Evolutionary conservation across 2,888 invertebrate genomes (phyloP), one percentile per base, ranked within the genome.

Genomic region (Beris chalybata): DNA sequence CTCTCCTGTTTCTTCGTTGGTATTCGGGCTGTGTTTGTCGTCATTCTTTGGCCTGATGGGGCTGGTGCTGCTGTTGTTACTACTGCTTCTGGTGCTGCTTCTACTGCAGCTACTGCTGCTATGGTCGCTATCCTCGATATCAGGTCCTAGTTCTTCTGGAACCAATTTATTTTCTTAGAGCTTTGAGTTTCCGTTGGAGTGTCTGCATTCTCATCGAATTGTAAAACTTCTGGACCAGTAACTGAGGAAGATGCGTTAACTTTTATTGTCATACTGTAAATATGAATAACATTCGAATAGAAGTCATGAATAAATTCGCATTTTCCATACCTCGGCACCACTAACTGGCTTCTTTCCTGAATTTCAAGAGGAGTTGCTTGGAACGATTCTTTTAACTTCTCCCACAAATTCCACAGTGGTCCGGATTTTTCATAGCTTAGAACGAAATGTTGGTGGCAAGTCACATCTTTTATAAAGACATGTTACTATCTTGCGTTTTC

Each of bases 401-500:
- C 83, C 91, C 91, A 92, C 79, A 91, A 90, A 77, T 89, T 85
- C 74, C 85, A 87, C 6, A 86, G 77, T 69, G 77, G 78, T 1
- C 82, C 81, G 1, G 82, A 77, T 67, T 83, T 81, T 15, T 82
- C 80, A 73, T 86, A 88, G 73, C 86, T 85, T 70, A 92, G 80
- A 72, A 85, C 84, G 75, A 86, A 87, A 75, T 73, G 89, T 86
- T 31, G 82, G 79, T 1, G 92, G 92, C 70, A 91, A 77, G 63
- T 80, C 76, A 74, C 89, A 88, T 7, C 80, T 77, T 69, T 87
- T 83, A 76, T 89, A 90, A 72, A 90, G 78, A 71, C 89, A 86
- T 0, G 92, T 91, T 58, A 91, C 84, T 64, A 92, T 86, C 81
- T 89, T 90, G 57, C 87, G 81, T 65, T 83, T 77, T 22, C 82